Base-by-base conservation (phyloP, 1,140 invertebrate genomes). In the Aradophagus sp. region DNA sequence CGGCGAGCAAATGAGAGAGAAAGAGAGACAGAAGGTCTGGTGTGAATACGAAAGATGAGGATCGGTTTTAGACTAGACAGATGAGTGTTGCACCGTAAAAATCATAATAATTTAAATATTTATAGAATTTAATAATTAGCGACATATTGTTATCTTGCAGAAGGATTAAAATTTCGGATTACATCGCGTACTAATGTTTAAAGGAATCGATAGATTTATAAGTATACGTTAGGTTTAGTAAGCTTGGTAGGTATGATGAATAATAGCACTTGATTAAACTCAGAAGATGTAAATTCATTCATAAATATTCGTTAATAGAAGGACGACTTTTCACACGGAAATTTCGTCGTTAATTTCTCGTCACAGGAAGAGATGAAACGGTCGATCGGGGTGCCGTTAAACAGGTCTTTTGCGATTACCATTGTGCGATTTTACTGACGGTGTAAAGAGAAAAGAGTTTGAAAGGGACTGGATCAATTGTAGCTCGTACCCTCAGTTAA, bases 21-120 rank as follows among this genome's bases (percentile, higher is more conserved):
- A 70, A 68, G 59, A 71, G 13, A 48, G 70, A 48, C 36, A 47
- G 53, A 56, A 27, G 29, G n/a, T n/a, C 36, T 12, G 38, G 0
- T 36, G 27, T 4, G 34, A 61, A 52, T 63, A 27, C 34, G 35
- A 48, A 62, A 63, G 61, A 72, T 29, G 29, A 55, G 56, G 47
- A 74, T 41, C 20, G 38, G 61, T 41, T 59, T 56, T 36, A 39
- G 34, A 42, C 16, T 35, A 47, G 27, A 68, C 44, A 32, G 67
- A 79, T 77, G 74, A 76, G 75, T 48, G 69, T 68, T 73, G 75
- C 69, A 65, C 79, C 81, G 76, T 78, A 77, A 82, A 82, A 80
- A 81, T 72, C 77, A 73, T 69, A 55, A 78, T 80, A 77, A 81
- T 80, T 77, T 74, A 80, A 80, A 80, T 76, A 75, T 76, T 80